A percentile compares a stretch with the other conserved stretches of the same genome.
Conservation (phyloP, 2,113 vertebrate species). For the Athene noctua region DNA sequence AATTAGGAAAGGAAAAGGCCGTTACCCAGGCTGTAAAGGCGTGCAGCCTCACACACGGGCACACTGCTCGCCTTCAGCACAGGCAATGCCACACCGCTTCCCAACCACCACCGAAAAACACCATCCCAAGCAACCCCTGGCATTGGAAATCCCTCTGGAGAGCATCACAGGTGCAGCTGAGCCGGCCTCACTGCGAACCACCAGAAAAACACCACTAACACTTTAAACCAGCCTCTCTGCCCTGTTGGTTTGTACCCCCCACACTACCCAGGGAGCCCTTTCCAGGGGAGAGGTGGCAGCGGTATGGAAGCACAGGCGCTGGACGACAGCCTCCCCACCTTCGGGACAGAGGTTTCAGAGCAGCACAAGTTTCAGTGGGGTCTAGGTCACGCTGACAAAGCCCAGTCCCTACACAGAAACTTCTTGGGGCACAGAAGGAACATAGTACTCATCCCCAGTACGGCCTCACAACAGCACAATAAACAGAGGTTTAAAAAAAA, state of each 20-base stretch:
- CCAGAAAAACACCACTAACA: background rate
- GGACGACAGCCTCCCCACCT: background rate
- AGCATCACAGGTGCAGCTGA: accelerated
- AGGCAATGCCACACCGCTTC: background rate
- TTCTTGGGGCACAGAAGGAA: background rate
- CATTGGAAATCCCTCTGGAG: background rate
- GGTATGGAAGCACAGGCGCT: accelerated
- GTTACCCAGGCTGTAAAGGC: background rate
- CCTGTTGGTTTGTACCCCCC: background rate
- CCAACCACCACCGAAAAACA: accelerated
- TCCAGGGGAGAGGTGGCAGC: background rate
- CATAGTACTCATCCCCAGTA: background rate
- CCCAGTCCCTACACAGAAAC: background rate
- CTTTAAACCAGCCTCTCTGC: background rate
- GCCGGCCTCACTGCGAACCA: background rate
- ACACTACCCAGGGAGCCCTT: background rate
- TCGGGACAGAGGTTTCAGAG: background rate
- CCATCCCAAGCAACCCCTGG: background rate
- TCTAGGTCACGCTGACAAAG: accelerated
- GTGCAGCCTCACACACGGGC: background rate
- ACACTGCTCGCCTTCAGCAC: background rate
- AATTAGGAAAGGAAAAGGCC: background rate
- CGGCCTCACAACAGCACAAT: background rate
- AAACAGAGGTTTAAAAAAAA: background rate
- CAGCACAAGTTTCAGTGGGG: background rate